phyloP scores from a whole-genome alignment of 2,797 vertebrate genomes.

The Enteromius radiatus region DNA sequence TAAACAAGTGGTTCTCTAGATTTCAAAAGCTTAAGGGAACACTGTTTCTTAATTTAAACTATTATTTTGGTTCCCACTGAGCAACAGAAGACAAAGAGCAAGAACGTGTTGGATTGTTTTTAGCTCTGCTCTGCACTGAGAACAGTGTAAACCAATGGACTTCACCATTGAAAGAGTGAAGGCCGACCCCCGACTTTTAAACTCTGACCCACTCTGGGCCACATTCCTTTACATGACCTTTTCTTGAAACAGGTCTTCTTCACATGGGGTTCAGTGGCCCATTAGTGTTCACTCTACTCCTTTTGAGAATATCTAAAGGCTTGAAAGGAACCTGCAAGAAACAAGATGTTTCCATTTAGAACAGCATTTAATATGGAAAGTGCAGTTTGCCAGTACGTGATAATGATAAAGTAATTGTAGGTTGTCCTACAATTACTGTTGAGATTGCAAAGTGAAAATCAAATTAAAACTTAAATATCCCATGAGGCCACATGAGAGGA shows the following conservation, averaged over 20 bases:
- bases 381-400: not conserved
- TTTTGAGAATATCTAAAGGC: not conserved
- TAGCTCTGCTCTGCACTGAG: not conserved
- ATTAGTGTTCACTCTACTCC: not conserved
- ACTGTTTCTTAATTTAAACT: conserved; percentile 64
- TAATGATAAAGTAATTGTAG: not conserved
- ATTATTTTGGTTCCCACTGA: conserved; percentile 51
- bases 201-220: conserved; percentile 30
- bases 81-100: conserved; percentile 18
- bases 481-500: not conserved
- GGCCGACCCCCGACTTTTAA: conserved; percentile 48
- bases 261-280: not conserved
- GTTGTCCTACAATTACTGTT: not conserved
- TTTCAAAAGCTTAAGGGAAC: conserved; percentile 65
- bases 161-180: conserved; percentile 6
- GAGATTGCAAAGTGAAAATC: not conserved
- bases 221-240: conserved; percentile 34
- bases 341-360: not conserved
- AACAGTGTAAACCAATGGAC: conserved; percentile 17
- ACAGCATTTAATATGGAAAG: not conserved
- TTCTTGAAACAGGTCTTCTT: conserved; percentile 33
- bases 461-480: not conserved
- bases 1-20: conserved; percentile 54
- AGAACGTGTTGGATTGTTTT: not conserved
- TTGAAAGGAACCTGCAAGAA: conserved; percentile 9